These are phyloP conservation scores for Epizoanthus stellaris DNA, from an alignment of 92 coral and sea anemone genomes.

Conservation along the genomic window DNA sequence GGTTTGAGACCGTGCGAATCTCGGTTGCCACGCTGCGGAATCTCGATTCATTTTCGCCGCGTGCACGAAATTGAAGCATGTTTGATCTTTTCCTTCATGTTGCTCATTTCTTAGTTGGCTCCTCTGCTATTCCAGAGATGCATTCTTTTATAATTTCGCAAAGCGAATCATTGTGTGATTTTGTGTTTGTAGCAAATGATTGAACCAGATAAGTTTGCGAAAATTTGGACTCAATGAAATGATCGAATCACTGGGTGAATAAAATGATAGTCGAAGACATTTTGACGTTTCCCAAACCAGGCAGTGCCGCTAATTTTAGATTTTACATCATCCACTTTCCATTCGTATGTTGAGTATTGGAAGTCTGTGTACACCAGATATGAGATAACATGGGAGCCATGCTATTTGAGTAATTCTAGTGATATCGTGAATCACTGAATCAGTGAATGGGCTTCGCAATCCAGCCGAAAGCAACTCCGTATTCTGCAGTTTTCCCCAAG, in stretches of 20 bases:
- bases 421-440: too few species aligned
- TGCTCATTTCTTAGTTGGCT: neutral
- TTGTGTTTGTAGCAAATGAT: neutral
- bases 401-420: too few species aligned
- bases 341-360: neutral
- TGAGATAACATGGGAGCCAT: too few species aligned
- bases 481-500: conserved; percentile 39
- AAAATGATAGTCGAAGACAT: conserved; percentile 28
- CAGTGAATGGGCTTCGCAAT: neutral
- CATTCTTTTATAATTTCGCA: neutral
- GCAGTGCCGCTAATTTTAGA: conserved; percentile 38
- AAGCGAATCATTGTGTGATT: neutral
- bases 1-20: conserved; percentile 6
- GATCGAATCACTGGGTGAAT: neutral
- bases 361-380: neutral
- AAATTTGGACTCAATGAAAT: neutral
- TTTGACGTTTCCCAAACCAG: conserved; percentile 16
- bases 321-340: conserved; percentile 23
- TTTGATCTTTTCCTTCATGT: conserved; percentile 1
- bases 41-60: neutral
- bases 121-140: neutral
- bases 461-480: neutral
- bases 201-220: neutral
- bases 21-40: conserved; percentile 40
- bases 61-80: conserved; percentile 18